A percentile compares a stretch with the other conserved stretches of the same genome.
Conservation (phyloP, 2,888 invertebrate genomes). For the Campoplex capitator region DNA sequence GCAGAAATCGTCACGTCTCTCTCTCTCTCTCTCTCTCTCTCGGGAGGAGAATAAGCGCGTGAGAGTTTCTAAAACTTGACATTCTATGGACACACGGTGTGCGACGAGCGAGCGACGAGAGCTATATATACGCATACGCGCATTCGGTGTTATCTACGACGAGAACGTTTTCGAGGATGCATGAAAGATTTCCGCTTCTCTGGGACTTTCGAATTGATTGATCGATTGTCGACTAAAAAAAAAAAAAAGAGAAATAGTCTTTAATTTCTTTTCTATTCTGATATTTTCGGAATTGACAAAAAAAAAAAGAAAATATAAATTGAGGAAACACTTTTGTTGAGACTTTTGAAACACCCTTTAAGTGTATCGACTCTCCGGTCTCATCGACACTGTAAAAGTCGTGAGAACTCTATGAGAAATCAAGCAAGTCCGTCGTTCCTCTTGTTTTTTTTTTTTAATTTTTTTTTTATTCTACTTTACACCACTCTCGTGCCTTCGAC, state of each 20-base stretch:
- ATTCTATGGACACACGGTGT: conserved; percentile 63
- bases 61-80: conserved; percentile 73
- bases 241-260: too few relatives aligned
- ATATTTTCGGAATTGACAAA: conserved; percentile 46
- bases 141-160: conserved; percentile 16
- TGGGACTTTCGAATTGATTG: too few relatives aligned
- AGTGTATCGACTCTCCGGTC: neutral
- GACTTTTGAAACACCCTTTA: conserved; percentile 40
- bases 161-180: conserved; percentile 17
- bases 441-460: neutral
- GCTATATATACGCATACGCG: neutral
- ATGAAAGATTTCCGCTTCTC: conserved; percentile 13
- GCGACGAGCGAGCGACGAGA: neutral
- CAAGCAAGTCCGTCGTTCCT: neutral
- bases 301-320: neutral
- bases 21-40: neutral
- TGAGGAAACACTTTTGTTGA: neutral
- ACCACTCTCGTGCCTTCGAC: neutral
- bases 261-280: too few relatives aligned
- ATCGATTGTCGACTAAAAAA: too few relatives aligned
- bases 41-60: conserved; percentile 52
- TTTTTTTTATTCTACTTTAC: neutral
- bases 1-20: conserved; percentile 40
- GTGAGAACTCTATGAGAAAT: conserved; percentile 28
- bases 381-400: conserved; percentile 3